These are phyloP conservation scores for Erpetoichthys calabaricus DNA, from an alignment of 2,797 vertebrate species.

Conservation along the genomic window DNA sequence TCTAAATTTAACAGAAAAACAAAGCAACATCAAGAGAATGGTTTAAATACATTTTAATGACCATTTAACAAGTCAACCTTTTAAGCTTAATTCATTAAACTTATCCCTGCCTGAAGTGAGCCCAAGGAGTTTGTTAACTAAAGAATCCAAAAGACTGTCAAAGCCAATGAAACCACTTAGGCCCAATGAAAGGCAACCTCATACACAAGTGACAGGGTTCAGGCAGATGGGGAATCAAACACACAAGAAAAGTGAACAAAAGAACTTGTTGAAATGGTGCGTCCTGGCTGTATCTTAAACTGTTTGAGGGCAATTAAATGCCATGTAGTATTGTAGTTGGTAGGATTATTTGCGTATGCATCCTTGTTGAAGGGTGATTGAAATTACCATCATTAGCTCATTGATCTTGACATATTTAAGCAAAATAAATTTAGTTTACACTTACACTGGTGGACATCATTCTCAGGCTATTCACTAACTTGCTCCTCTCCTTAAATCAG, in stretches of 20 bases:
- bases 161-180: conserved; percentile 21
- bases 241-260: conserved; percentile 21
- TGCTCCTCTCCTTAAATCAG: no score
- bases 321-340: conserved; percentile 8
- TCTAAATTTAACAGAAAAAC: conserved; percentile 42
- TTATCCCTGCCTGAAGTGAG: conserved; percentile 21
- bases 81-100: conserved; percentile 24
- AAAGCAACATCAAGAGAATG: conserved; percentile 36
- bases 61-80: conserved; percentile 35
- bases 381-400: no score
- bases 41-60: conserved; percentile 46
- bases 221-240: conserved; percentile 34
- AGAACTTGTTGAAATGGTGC: conserved; percentile 15
- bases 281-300: conserved; percentile 13
- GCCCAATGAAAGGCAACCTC: conserved; percentile 27
- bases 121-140: conserved; percentile 30
- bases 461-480: no score
- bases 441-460: no score
- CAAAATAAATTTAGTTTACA: accelerated
- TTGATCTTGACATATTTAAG: accelerated
- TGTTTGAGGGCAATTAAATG: conserved; percentile 12
- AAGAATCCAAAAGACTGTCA: conserved; percentile 17
- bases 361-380: neutral
- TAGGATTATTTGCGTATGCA: conserved; percentile 15
- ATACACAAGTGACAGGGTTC: conserved; percentile 14